Percentiles rank a stretch among this genome's conserved stretches.
phyloP scores from a whole-genome alignment of 2,888 invertebrate species.

The Drosophila nigricruria region DNA sequence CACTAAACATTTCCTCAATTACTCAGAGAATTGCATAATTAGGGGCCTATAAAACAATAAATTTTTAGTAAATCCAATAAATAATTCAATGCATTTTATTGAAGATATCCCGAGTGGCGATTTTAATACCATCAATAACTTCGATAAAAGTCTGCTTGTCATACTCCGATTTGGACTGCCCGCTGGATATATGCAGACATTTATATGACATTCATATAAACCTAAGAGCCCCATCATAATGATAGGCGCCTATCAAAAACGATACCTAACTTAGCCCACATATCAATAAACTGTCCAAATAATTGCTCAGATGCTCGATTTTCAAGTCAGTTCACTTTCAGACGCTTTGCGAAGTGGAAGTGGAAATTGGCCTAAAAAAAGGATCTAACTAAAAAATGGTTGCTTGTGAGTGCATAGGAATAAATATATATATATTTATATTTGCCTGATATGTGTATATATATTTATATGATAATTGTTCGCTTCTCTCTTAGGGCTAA shows the following conservation, averaged over 20 bases:
- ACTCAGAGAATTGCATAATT: slow-evolving; percentile 27
- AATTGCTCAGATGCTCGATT: slow-evolving; percentile 43
- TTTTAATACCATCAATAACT: slow-evolving; percentile 51
- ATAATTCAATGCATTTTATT: slow-evolving; percentile 39
- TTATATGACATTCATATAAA: slow-evolving; percentile 39
- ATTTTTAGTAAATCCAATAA: slow-evolving; percentile 36
- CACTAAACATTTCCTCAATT: slow-evolving; percentile 21
- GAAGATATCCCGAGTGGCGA: slow-evolving; percentile 46
- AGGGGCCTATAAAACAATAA: slow-evolving; percentile 54
- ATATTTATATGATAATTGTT: not conserved
- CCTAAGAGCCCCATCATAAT: slow-evolving; percentile 31
- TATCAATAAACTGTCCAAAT: slow-evolving; percentile 60
- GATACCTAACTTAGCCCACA: not conserved
- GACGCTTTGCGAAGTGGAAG: slow-evolving; percentile 52
- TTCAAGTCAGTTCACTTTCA: slow-evolving; percentile 51
- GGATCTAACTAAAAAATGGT: slow-evolving; percentile 55
- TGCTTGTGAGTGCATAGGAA: slow-evolving; percentile 62
- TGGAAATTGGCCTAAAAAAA: slow-evolving; percentile 27
- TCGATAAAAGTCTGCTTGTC: slow-evolving; percentile 30
- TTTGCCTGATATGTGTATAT: not conserved
- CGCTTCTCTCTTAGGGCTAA: slow-evolving; percentile 61
- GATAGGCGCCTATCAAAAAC: slow-evolving; percentile 15
- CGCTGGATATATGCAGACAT: slow-evolving; percentile 29
- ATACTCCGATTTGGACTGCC: slow-evolving; percentile 32
- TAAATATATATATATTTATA: not conserved